A percentile compares a stretch with the other conserved stretches of the same genome.
Evolutionary conservation across 1,140 invertebrate species (phyloP).

Genomic region (Drosophila nebulosa): DNA sequence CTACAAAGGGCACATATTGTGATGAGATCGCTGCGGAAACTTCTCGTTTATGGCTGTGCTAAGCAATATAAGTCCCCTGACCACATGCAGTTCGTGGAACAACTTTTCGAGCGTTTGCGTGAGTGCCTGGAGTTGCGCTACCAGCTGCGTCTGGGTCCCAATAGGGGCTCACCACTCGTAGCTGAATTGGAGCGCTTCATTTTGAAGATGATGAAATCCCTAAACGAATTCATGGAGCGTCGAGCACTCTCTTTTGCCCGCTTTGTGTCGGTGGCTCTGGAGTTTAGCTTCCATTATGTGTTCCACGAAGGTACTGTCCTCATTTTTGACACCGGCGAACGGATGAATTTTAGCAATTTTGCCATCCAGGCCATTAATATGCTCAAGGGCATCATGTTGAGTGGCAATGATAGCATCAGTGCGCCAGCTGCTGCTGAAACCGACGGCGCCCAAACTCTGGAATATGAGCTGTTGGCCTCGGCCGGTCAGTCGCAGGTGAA

Average conservation of each 20-base stretch:
- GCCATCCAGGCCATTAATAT: slow-evolving; percentile 86
- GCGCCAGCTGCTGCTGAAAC: slow-evolving; percentile 15
- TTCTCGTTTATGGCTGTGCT: slow-evolving; percentile 90
- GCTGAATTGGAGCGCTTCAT: slow-evolving; percentile 90
- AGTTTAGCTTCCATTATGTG: slow-evolving; percentile 92
- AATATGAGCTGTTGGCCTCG: slow-evolving; percentile 67
- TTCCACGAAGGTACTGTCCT: slow-evolving; percentile 87
- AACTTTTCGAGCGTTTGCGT: slow-evolving; percentile 89
- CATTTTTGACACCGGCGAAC: slow-evolving; percentile 88
- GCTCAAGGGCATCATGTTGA: slow-evolving; percentile 91
- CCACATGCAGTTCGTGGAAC: slow-evolving; percentile 88
- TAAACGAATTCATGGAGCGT: slow-evolving; percentile 87
- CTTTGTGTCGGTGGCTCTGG: slow-evolving; percentile 89
- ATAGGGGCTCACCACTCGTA: slow-evolving; percentile 72
- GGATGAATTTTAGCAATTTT: slow-evolving; percentile 80
- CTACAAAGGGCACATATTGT: slow-evolving; percentile 90
- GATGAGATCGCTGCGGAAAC: slow-evolving; percentile 90
- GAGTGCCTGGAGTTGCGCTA: slow-evolving; percentile 87
- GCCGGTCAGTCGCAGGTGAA: slow-evolving; percentile 80
- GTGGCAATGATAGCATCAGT: slow-evolving; percentile 82
- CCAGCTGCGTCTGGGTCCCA: slow-evolving; percentile 50
- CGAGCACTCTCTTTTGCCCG: slow-evolving; percentile 91
- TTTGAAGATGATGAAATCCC: slow-evolving; percentile 89
- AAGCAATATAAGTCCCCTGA: slow-evolving; percentile 88
- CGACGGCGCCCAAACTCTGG: slow-evolving; percentile 12